Conservation (phyloP, 2,797 vertebrate genomes). For the Geotrypetes seraphini region DNA sequence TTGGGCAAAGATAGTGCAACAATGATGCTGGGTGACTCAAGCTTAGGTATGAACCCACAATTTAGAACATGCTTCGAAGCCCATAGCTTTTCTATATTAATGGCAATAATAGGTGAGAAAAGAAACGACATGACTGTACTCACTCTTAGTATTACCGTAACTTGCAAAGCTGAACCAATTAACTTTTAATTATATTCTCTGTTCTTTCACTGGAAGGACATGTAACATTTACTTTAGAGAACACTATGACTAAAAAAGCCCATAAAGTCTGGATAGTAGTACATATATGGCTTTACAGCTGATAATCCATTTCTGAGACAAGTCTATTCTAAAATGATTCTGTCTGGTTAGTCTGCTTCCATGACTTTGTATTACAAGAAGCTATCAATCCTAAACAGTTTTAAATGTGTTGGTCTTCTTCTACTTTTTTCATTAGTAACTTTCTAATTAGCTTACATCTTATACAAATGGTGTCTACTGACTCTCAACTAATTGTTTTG, state of each 20-base stretch:
- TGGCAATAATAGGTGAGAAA: conserved; percentile 20
- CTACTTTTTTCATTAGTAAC: too few species aligned
- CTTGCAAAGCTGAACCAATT: conserved; percentile 35
- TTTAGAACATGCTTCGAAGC: too few species aligned
- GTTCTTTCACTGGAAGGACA: conserved; percentile 23
- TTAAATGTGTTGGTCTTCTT: too few species aligned
- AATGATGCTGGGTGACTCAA: too few species aligned
- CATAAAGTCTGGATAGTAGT: conserved; percentile 37
- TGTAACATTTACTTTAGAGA: conserved; percentile 42
- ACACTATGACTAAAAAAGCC: too few species aligned
- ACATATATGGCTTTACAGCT: conserved; percentile 32
- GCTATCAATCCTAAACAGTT: too few species aligned
- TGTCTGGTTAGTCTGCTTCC: conserved; percentile 38
- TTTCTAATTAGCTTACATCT: too few species aligned
- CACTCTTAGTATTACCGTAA: conserved; percentile 21
- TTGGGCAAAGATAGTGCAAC: too few species aligned
- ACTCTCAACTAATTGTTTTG: too few species aligned
- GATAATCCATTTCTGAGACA: conserved; percentile 17
- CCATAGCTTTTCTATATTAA: too few species aligned
- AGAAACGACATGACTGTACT: conserved; percentile 33
- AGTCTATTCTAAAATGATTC: conserved; percentile 37
- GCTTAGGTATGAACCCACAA: too few species aligned
- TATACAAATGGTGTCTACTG: too few species aligned
- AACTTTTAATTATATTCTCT: conserved; percentile 24
- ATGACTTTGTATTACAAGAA: conserved; percentile 29